Conservation (phyloP, 2,888 invertebrate genomes). For the Lottia scabra region DNA sequence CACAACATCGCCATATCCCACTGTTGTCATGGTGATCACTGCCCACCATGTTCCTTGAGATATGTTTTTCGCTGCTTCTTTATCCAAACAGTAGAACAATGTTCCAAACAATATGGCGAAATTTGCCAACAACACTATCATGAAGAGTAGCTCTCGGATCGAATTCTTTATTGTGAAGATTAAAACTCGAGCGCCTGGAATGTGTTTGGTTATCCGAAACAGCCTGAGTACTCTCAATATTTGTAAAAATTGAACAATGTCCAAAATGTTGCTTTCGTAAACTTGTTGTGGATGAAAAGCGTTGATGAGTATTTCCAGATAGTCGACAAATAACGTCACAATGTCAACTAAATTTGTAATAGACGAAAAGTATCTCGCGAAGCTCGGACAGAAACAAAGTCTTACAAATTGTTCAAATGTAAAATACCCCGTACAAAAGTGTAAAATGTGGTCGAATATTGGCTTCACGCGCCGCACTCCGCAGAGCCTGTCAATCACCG, state of each 20-base stretch:
- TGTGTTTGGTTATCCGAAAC: constrained; percentile 7
- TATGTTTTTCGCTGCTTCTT: constrained; percentile 3
- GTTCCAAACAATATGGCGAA: constrained; percentile 13
- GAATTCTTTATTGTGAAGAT: constrained; percentile 7
- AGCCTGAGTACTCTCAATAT: constrained; percentile 11
- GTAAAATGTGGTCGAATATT: neutral
- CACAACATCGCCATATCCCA: constrained; percentile 27
- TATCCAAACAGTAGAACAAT: constrained; percentile 11
- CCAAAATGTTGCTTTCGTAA: constrained; percentile 2
- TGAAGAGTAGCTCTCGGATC: constrained; percentile 12
- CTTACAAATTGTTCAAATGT: neutral
- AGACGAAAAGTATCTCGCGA: constrained; percentile 3
- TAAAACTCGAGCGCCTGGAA: constrained; percentile 13
- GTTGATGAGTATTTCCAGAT: neutral
- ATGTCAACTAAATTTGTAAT: constrained; percentile 6
- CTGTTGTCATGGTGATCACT: constrained; percentile 25
- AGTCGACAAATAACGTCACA: constrained; percentile 3
- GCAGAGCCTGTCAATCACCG: neutral
- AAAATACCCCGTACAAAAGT: constrained; percentile 11
- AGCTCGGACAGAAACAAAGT: constrained; percentile 4
- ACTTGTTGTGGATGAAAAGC: neutral
- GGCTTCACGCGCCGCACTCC: neutral
- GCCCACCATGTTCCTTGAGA: constrained; percentile 22
- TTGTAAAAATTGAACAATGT: neutral
- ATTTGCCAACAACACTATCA: constrained; percentile 8